Evolutionary conservation across 1,140 invertebrate genomes (phyloP).

Genomic region (Rhagoletis pomonella): DNA sequence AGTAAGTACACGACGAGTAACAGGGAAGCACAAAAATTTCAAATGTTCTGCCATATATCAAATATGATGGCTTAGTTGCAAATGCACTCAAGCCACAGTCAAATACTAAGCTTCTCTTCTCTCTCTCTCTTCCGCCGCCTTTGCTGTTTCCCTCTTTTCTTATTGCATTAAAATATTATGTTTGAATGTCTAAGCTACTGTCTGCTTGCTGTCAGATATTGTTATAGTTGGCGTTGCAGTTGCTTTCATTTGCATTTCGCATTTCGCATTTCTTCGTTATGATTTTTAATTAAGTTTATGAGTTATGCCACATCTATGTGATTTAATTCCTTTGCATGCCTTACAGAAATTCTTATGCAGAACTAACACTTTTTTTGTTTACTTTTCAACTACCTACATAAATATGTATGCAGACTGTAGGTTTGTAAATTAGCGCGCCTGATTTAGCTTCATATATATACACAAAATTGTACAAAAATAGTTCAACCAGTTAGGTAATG

Average conservation of each 20-base stretch:
- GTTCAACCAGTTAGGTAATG: conserved; percentile 26
- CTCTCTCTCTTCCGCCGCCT: too few species aligned
- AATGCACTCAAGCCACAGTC: too few species aligned
- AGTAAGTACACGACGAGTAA: conserved; percentile 35
- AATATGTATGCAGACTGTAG: background rate
- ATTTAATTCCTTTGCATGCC: conserved; percentile 13
- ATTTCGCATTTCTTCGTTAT: conserved; percentile 56
- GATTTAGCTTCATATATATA: background rate
- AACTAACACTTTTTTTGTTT: background rate
- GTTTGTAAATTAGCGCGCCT: background rate
- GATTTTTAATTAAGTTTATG: conserved; percentile 58
- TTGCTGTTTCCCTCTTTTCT: background rate
- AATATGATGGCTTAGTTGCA: background rate
- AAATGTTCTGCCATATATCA: conserved; percentile 55
- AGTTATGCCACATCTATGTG: conserved; percentile 51
- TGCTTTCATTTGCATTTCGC: background rate
- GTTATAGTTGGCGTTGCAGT: conserved; percentile 30
- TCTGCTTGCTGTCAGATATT: conserved; percentile 3
- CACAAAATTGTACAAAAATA: conserved; percentile 7
- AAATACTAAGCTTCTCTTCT: too few species aligned
- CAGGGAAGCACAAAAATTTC: conserved; percentile 54
- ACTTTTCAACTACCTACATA: too few species aligned
- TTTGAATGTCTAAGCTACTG: conserved; percentile 32
- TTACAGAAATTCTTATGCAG: background rate
- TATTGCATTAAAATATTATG: background rate